phyloP scores from a whole-genome alignment of 2,113 vertebrate species.

The Thamnophis sirtalis region DNA sequence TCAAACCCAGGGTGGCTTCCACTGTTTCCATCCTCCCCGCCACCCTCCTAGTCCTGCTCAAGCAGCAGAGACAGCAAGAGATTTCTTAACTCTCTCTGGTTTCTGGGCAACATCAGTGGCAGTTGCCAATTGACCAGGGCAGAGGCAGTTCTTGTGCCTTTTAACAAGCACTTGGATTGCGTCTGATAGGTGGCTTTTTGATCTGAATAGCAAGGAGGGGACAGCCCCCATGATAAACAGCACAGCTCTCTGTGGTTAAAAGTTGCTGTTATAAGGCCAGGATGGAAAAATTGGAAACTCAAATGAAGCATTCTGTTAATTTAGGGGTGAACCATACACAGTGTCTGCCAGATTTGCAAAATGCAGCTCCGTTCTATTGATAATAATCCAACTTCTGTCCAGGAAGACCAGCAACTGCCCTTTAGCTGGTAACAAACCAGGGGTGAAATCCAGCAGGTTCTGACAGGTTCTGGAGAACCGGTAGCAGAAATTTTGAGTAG shows the following conservation, averaged over 20 bases:
- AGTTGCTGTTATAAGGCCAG: background rate
- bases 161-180: background rate
- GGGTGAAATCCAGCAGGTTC: no score
- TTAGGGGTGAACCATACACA: background rate
- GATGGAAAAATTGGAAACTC: background rate
- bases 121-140: background rate
- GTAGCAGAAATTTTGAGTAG: no score
- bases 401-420: background rate
- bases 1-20: background rate
- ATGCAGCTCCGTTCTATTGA: background rate
- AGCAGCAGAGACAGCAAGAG: background rate
- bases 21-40: background rate
- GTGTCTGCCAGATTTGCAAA: background rate
- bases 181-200: background rate
- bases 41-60: background rate
- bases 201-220: background rate
- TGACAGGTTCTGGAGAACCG: no score
- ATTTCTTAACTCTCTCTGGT: background rate
- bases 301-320: background rate
- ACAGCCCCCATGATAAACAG: background rate
- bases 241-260: background rate
- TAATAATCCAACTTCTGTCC: background rate
- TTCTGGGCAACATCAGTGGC: background rate
- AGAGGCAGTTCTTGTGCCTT: background rate
- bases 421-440: background rate